Percentiles rank a stretch among this genome's conserved stretches.
Conservation (phyloP, 2,888 invertebrate species). For the Heliconius sara region DNA sequence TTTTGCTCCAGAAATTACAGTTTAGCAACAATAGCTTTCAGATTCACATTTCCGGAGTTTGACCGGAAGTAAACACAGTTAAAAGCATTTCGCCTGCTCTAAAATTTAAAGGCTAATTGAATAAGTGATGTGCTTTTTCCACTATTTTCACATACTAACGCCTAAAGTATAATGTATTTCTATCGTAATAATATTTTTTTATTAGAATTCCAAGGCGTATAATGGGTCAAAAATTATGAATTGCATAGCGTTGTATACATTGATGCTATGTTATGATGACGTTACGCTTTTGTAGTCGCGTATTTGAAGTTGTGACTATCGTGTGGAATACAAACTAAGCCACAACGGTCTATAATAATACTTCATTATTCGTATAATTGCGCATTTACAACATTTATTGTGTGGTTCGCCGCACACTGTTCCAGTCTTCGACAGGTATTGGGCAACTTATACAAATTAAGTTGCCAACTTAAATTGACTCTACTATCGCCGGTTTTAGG, state of each 20-base stretch:
- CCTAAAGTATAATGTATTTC: background rate
- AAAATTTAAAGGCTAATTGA: slow-evolving; percentile 22
- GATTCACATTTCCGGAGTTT: slow-evolving; percentile 37
- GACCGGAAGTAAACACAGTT: slow-evolving; percentile 24
- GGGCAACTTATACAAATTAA: slow-evolving; percentile 67
- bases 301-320: no score
- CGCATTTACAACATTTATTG: slow-evolving; percentile 23
- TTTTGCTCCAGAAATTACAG: slow-evolving; percentile 54
- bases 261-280: no score
- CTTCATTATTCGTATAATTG: slow-evolving; percentile 4
- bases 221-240: background rate
- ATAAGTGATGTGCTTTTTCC: background rate
- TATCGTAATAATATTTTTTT: background rate
- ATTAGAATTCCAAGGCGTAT: background rate
- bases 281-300: no score
- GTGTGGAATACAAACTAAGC: no score
- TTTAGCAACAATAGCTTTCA: slow-evolving; percentile 54
- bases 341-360: no score
- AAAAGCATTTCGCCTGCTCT: slow-evolving; percentile 8
- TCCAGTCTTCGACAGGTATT: slow-evolving; percentile 56
- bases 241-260: background rate
- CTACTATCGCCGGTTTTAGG: slow-evolving; percentile 56
- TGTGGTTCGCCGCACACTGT: slow-evolving; percentile 38
- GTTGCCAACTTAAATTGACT: slow-evolving; percentile 73
- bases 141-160: slow-evolving; percentile 5